A percentile compares a stretch with the other conserved stretches of the same genome.
Conservation (phyloP, 2,797 vertebrate species). For the Paramormyrops hopkinsi region DNA sequence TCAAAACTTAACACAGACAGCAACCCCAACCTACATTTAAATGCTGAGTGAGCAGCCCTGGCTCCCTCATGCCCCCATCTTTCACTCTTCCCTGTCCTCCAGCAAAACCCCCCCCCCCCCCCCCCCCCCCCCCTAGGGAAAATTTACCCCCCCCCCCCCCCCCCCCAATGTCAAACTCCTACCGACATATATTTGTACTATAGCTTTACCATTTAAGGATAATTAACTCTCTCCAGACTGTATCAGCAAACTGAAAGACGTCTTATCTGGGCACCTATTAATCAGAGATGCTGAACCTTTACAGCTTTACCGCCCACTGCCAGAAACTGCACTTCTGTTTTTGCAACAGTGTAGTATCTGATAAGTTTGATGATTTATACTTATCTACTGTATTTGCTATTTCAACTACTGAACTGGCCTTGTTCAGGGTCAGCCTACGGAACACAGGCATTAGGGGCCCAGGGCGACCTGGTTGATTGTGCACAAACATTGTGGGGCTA, state of each 20-base stretch:
- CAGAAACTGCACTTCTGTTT: neutral
- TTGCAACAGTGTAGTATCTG: neutral
- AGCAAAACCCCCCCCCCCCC: neutral
- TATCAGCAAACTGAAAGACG: neutral
- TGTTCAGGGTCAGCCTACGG: neutral
- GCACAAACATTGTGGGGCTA: neutral
- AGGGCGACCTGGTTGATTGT: neutral
- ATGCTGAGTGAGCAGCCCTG: conserved; percentile 17
- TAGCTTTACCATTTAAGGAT: neutral
- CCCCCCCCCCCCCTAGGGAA: neutral
- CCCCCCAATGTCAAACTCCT: neutral
- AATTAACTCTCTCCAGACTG: neutral
- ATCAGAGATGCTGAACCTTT: neutral
- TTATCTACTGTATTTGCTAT: neutral
- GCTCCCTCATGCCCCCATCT: neutral
- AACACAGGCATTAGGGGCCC: neutral
- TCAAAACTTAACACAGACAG: conserved; percentile 11
- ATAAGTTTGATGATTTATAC: neutral
- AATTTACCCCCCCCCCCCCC: neutral
- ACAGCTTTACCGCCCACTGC: neutral
- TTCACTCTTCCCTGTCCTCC: neutral
- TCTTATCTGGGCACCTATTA: neutral
- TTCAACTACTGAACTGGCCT: neutral
- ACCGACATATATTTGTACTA: neutral
- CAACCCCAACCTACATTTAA: conserved; percentile 18